Evolutionary conservation across 2,113 vertebrate species (phyloP).

Genomic region (Verasper variegatus): DNA sequence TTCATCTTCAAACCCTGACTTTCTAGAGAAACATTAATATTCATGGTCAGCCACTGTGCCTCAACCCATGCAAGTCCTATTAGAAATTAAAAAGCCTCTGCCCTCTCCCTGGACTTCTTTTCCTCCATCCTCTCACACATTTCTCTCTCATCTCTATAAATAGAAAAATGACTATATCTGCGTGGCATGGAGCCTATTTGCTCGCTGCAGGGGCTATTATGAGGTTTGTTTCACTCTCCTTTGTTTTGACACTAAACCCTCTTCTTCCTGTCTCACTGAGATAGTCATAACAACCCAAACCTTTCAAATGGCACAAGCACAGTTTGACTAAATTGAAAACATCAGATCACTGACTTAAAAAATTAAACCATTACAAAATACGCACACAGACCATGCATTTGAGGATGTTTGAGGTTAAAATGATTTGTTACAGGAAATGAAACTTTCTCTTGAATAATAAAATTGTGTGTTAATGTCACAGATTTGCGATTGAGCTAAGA

Average conservation of each 20-base stretch:
- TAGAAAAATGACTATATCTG: neutral
- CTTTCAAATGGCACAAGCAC: constrained; percentile 15
- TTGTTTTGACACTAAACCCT: constrained; percentile 26
- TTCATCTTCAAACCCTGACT: constrained; percentile 38
- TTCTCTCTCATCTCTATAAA: constrained; percentile 4
- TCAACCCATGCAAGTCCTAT: constrained; percentile 4
- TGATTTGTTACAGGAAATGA: too few species aligned
- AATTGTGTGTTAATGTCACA: neutral
- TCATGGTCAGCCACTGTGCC: constrained; percentile 14
- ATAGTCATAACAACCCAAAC: constrained; percentile 12
- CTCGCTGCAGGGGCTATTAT: constrained; percentile 1
- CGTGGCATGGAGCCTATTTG: constrained; percentile 19
- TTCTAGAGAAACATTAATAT: constrained; percentile 35
- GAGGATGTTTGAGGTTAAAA: neutral
- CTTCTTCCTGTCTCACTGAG: constrained; percentile 12
- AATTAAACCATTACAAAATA: neutral
- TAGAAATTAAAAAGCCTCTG: constrained; percentile 4
- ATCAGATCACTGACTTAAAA: neutral
- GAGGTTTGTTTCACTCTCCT: constrained; percentile 16
- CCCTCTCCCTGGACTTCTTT: neutral
- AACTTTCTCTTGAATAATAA: neutral
- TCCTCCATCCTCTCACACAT: neutral
- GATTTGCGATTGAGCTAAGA: too few species aligned
- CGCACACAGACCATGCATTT: too few species aligned
- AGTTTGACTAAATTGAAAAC: constrained; percentile 11